Percentiles rank a stretch among this genome's conserved stretches.
phyloP scores from a whole-genome alignment of 2,797 vertebrate genomes.

The Notolepis coatsorum region DNA sequence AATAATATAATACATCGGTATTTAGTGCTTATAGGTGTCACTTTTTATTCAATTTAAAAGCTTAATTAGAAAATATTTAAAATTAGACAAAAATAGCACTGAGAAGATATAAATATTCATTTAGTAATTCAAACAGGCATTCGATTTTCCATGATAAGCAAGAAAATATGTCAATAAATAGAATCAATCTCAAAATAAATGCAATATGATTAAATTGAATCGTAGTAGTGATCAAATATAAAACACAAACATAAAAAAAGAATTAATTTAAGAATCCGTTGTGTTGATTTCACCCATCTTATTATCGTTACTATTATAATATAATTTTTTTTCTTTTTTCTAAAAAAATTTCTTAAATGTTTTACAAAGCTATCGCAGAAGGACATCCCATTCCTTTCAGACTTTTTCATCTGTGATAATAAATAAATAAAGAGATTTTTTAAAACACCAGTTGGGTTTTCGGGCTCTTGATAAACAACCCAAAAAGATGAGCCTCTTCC shows the following conservation, averaged over 20 bases:
- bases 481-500: conserved; percentile 15
- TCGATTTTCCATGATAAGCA: conserved; percentile 67
- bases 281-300: conserved; percentile 38
- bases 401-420: conserved; percentile 42
- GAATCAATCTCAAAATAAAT: conserved; percentile 69
- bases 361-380: conserved; percentile 53
- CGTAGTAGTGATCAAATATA: conserved; percentile 63
- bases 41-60: conserved; percentile 78
- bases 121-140: conserved; percentile 75
- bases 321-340: no score
- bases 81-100: conserved; percentile 80
- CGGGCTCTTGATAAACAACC: conserved; percentile 46
- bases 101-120: conserved; percentile 78
- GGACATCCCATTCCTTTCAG: conserved; percentile 22
- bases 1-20: conserved; percentile 78
- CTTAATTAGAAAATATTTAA: conserved; percentile 80
- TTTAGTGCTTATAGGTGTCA: conserved; percentile 78
- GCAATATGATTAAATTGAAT: conserved; percentile 67
- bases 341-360: no score
- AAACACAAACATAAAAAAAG: conserved; percentile 65
- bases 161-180: conserved; percentile 69
- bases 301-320: conserved; percentile 49
- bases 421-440: conserved; percentile 22
- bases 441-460: conserved; percentile 52
- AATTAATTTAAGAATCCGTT: conserved; percentile 48